Percentiles rank a stretch among this genome's conserved stretches.
phyloP scores from a whole-genome alignment of 2,113 vertebrate genomes.

The Aegithalos caudatus region DNA sequence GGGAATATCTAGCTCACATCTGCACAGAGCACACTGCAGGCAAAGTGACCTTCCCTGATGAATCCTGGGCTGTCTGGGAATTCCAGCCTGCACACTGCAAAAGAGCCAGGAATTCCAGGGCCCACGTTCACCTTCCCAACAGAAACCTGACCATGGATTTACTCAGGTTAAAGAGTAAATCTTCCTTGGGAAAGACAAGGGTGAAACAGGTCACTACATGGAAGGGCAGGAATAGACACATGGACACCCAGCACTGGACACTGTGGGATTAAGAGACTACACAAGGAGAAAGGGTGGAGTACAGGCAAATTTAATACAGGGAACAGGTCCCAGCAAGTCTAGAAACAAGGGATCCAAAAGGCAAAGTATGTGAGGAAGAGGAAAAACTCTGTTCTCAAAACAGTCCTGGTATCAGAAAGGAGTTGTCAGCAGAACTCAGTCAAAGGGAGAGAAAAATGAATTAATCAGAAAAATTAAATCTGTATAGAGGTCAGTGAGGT shows the following conservation, averaged over 20 bases:
- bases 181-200: background rate
- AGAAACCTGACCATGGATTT: background rate
- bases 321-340: background rate
- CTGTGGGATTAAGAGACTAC: background rate
- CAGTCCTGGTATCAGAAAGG: background rate
- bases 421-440: background rate
- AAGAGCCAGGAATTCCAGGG: background rate
- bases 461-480: background rate
- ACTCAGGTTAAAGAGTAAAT: background rate
- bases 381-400: background rate
- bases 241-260: background rate
- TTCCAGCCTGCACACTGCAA: rapidly evolving
- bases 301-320: background rate
- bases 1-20: background rate
- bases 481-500: background rate
- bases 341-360: background rate
- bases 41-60: background rate
- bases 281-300: background rate
- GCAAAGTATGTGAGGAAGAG: background rate
- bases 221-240: background rate
- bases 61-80: background rate
- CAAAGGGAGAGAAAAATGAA: background rate
- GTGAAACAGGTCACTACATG: too few relatives aligned
- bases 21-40: background rate
- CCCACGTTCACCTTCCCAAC: background rate